Evolutionary conservation across 2,113 vertebrate genomes (phyloP).

Genomic region (Mesoclemmys tuberculata): DNA sequence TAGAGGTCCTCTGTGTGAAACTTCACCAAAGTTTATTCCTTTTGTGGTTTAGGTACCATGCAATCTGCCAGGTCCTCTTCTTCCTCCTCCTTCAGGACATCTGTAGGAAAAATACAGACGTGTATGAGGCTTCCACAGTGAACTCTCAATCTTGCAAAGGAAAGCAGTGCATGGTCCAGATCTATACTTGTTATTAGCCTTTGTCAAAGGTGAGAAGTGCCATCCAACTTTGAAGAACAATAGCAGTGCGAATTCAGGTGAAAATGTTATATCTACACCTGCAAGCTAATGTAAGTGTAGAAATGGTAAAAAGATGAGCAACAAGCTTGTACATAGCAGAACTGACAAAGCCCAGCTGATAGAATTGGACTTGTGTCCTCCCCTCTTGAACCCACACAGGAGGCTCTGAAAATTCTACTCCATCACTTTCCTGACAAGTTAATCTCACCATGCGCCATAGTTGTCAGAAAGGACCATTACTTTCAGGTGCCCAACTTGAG

Average conservation of each 20-base stretch:
- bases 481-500: neutral
- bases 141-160: neutral
- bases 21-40: neutral
- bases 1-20: neutral
- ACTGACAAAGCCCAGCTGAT: neutral
- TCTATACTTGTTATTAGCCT: neutral
- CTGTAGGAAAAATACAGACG: neutral
- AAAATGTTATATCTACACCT: neutral
- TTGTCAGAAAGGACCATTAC: neutral
- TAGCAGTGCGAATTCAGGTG: neutral
- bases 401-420: neutral
- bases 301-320: neutral
- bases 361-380: neutral
- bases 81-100: neutral
- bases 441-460: neutral
- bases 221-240: neutral
- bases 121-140: neutral
- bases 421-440: neutral
- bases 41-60: neutral
- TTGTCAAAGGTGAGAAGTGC: neutral
- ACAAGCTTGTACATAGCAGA: rapidly evolving
- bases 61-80: neutral
- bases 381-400: neutral
- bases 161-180: neutral
- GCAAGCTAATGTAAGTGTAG: neutral